Evolutionary conservation across 2,888 invertebrate species (phyloP).

Genomic region (Platerodrilus igneus): DNA sequence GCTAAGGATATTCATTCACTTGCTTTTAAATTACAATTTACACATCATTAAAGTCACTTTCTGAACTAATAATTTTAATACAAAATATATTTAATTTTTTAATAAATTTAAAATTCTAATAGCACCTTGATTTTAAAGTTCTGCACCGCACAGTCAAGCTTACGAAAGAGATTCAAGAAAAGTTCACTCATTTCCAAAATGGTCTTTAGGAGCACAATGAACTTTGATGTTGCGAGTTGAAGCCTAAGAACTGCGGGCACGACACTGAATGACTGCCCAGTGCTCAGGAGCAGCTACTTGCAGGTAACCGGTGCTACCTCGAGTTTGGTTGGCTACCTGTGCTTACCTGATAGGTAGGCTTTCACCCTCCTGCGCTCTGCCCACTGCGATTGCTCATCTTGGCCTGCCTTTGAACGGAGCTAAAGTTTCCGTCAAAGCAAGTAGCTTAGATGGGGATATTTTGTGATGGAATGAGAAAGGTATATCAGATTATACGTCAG

Average conservation of each 20-base stretch:
- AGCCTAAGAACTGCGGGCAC: conserved; percentile 48
- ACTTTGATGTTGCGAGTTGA: conserved; percentile 31
- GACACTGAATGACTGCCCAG: conserved; percentile 48
- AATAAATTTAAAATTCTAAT: too few relatives aligned
- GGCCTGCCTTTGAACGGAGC: conserved; percentile 25
- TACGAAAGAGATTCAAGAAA: too few relatives aligned
- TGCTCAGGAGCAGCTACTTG: conserved; percentile 42
- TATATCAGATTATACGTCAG: conserved; percentile 12
- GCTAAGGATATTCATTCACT: conserved; percentile 25
- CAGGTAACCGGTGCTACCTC: conserved; percentile 46
- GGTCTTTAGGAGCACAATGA: conserved; percentile 8
- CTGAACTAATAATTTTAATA: too few relatives aligned
- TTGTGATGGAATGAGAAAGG: conserved; percentile 11
- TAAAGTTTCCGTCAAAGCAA: conserved; percentile 18
- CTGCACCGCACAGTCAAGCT: too few relatives aligned
- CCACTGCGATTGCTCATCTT: conserved; percentile 44
- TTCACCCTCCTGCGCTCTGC: conserved; percentile 44
- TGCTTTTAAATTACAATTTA: too few relatives aligned
- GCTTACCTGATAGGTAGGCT: conserved; percentile 47
- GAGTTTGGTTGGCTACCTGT: conserved; percentile 47
- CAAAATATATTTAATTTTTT: too few relatives aligned
- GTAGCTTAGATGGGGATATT: conserved; percentile 7
- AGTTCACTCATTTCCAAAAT: too few relatives aligned
- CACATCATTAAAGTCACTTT: too few relatives aligned
- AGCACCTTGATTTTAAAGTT: too few relatives aligned